Conservation (phyloP, 2,113 vertebrate genomes). For the Callipepla californica region DNA sequence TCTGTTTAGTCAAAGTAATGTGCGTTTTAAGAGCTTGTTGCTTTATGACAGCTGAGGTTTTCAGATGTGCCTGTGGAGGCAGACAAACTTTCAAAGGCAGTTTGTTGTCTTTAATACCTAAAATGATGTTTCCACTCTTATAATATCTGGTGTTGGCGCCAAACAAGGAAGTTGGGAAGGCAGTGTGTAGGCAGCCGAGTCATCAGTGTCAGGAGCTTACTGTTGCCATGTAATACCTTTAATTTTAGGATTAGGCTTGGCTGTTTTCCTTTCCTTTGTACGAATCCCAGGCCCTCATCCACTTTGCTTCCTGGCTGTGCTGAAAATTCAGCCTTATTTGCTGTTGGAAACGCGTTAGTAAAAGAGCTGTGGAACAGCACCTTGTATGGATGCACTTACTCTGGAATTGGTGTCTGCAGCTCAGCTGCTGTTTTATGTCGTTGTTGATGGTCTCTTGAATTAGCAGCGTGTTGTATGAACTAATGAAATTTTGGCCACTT, state of each 20-base stretch:
- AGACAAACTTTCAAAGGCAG: not conserved
- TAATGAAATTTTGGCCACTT: not conserved
- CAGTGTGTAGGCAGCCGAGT: not conserved
- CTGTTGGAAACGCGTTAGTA: not conserved
- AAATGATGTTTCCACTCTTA: not conserved
- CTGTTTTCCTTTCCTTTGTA: not conserved
- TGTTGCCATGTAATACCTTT: not conserved
- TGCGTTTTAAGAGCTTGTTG: not conserved
- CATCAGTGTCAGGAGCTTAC: not conserved
- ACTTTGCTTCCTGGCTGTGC: not conserved
- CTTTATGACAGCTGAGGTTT: not conserved
- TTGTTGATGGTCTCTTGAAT: not conserved
- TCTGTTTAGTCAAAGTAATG: not conserved
- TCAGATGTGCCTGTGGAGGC: not conserved
- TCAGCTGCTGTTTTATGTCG: not conserved
- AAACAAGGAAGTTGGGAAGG: not conserved
- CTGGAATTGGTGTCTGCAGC: not conserved
- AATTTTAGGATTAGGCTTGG: not conserved
- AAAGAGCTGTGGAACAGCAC: not conserved
- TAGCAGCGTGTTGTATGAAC: rapidly evolving
- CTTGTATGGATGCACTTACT: not conserved
- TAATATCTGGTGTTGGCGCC: not conserved
- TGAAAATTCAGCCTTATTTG: not conserved
- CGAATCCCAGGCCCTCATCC: not conserved
- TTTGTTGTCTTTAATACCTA: not conserved